phyloP scores from a whole-genome alignment of 2,113 vertebrate genomes.

The Zingel zingel region DNA sequence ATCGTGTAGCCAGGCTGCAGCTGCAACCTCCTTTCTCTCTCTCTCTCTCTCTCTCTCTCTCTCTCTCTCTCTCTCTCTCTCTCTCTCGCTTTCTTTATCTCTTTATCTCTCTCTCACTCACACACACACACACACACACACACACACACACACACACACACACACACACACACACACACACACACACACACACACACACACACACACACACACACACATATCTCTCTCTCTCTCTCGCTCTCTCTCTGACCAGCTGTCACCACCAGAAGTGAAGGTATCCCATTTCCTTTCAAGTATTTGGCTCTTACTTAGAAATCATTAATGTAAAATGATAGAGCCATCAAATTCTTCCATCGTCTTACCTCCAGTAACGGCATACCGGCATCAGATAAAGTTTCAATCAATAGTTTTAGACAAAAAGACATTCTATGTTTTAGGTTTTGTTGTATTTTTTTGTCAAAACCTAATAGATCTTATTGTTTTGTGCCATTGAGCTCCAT shows the following conservation, averaged over 20 bases:
- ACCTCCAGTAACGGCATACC: neutral
- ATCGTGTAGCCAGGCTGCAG: slow-evolving; percentile 77
- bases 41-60: slow-evolving; percentile 4
- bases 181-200: no score
- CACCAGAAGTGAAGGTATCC: slow-evolving; percentile 73
- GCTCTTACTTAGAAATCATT: slow-evolving; percentile 49
- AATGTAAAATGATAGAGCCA: slow-evolving; percentile 40
- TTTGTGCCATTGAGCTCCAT: neutral
- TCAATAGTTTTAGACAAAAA: neutral
- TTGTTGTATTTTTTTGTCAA: neutral
- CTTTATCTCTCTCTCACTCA: slow-evolving; percentile 1
- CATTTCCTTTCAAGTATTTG: slow-evolving; percentile 75
- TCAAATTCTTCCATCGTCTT: slow-evolving; percentile 16
- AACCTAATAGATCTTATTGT: neutral
- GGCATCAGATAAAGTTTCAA: slow-evolving; percentile 8
- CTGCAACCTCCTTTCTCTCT: slow-evolving; percentile 73
- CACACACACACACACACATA: no score
- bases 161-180: no score
- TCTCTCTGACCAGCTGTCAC: slow-evolving; percentile 81
- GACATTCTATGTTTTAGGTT: neutral
- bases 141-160: no score
- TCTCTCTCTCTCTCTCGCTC: neutral
- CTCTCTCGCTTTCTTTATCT: slow-evolving; percentile 3
- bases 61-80: slow-evolving; percentile 15
- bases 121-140: no score